A percentile compares a stretch with the other conserved stretches of the same genome.
Evolutionary conservation across 2,888 invertebrate species (phyloP).

Genomic region (Gastrophysa polygoni): DNA sequence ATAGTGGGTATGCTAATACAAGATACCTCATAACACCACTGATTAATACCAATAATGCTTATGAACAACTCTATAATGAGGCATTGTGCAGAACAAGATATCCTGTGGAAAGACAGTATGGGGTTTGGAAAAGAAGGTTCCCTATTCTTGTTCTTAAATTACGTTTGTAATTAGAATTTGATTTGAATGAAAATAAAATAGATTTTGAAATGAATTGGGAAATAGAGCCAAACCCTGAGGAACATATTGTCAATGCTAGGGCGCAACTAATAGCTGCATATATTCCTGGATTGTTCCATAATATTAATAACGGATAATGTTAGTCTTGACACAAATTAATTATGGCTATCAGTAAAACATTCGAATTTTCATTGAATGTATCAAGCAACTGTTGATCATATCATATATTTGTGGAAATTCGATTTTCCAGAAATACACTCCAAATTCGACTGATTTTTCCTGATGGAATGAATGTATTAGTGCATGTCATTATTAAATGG

Average conservation of each 20-base stretch:
- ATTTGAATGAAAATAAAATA: background rate
- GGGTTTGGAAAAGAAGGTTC: background rate
- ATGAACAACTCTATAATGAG: slow-evolving; percentile 38
- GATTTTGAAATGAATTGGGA: slow-evolving; percentile 9
- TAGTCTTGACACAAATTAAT: too few relatives aligned
- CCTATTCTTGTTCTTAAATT: background rate
- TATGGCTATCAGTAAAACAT: too few relatives aligned
- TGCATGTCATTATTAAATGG: too few relatives aligned
- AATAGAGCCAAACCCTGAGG: slow-evolving; percentile 1
- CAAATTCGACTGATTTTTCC: too few relatives aligned
- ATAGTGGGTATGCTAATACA: slow-evolving; percentile 37
- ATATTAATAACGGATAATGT: background rate
- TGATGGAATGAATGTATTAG: too few relatives aligned
- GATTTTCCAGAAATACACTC: too few relatives aligned
- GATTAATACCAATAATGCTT: slow-evolving; percentile 24
- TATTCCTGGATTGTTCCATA: background rate
- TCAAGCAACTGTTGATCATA: too few relatives aligned
- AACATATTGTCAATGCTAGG: background rate
- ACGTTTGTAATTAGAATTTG: background rate
- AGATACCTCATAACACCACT: slow-evolving; percentile 41
- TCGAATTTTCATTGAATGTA: background rate
- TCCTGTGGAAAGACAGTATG: slow-evolving; percentile 12
- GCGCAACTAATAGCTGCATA: background rate
- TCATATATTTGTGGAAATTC: too few relatives aligned
- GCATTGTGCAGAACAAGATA: slow-evolving; percentile 32